phyloP scores from a whole-genome alignment of 2,888 invertebrate species.

The Carcina quercana region DNA sequence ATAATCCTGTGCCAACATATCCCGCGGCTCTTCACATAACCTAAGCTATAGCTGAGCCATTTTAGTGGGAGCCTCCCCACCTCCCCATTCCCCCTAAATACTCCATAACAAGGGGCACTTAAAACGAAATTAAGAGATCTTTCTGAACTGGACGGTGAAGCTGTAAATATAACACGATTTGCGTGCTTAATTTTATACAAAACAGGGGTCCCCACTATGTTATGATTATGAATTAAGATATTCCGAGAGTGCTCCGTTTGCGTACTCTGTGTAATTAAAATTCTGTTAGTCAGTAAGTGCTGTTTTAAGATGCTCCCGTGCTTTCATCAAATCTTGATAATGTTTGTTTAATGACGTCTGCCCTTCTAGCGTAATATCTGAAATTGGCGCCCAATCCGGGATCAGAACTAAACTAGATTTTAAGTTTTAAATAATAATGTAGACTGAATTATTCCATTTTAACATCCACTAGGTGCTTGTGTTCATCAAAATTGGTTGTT shows the following conservation, averaged over 20 bases:
- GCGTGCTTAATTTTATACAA: conserved; percentile 11
- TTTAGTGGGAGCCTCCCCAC: conserved; percentile 14
- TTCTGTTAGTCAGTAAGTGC: conserved; percentile 2
- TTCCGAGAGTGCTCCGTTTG: neutral
- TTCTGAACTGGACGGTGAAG: conserved; percentile 7
- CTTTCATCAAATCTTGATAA: conserved; percentile 4
- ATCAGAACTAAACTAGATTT: neutral
- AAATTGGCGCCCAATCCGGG: conserved; percentile 20
- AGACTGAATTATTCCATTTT: no score
- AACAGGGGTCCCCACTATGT: neutral
- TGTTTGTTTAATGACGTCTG: no score
- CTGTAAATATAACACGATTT: conserved; percentile 2
- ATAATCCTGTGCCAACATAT: conserved; percentile 31
- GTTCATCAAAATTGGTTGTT: no score
- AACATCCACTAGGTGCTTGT: no score
- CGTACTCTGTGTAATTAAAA: conserved; percentile 7
- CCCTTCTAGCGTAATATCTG: no score
- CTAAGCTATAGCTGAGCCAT: conserved; percentile 18
- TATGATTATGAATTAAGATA: conserved; percentile 4
- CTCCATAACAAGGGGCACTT: conserved; percentile 8
- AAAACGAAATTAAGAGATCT: conserved; percentile 14
- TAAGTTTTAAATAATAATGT: no score
- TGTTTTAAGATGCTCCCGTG: conserved; percentile 2
- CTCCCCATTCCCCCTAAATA: neutral
- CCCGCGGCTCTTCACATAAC: conserved; percentile 22